These are phyloP conservation scores for Tachypleus tridentatus DNA, from an alignment of 1,140 invertebrate species.

Conservation along the genomic window DNA sequence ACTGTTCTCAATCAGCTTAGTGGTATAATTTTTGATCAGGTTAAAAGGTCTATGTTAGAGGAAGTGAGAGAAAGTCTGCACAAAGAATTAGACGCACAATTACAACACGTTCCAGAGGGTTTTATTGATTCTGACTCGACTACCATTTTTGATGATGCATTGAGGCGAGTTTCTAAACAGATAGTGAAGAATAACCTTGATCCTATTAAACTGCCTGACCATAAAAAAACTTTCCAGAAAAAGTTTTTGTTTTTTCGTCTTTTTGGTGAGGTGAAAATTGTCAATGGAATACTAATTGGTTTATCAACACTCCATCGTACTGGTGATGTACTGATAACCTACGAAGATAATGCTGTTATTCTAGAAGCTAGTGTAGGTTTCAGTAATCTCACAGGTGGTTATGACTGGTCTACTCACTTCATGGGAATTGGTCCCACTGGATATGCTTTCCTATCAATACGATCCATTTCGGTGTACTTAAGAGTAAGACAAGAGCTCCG, in stretches of 20 bases:
- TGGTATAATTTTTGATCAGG: slow-evolving; percentile 18
- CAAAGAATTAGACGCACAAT: slow-evolving; percentile 13
- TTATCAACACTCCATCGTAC: slow-evolving; percentile 20
- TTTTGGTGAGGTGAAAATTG: slow-evolving; percentile 12
- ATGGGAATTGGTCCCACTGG: slow-evolving; percentile 8
- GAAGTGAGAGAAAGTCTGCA: slow-evolving; percentile 13
- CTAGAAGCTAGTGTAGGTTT: slow-evolving; percentile 25
- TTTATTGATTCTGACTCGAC: slow-evolving; percentile 7
- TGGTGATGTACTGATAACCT: slow-evolving; percentile 19
- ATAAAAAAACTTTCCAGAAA: slow-evolving; percentile 9
- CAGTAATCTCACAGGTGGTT: slow-evolving; percentile 20
- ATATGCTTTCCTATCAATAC: slow-evolving; percentile 10
- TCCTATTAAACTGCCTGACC: slow-evolving; percentile 18
- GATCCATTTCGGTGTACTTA: slow-evolving; percentile 14
- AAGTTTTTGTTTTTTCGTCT: slow-evolving; percentile 8
- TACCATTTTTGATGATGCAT: slow-evolving; percentile 20
- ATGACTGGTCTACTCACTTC: slow-evolving; percentile 14
- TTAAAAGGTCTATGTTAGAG: slow-evolving; percentile 16
- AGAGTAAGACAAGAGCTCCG: slow-evolving; percentile 13
- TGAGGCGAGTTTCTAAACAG: slow-evolving; percentile 5
- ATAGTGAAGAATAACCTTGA: slow-evolving; percentile 14
- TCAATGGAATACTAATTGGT: slow-evolving; percentile 20
- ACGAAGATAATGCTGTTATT: slow-evolving; percentile 16
- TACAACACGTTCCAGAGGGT: slow-evolving; percentile 10
- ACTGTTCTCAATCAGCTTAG: slow-evolving; percentile 19